Evolutionary conservation across 2,888 invertebrate genomes (phyloP).

Genomic region (Cephus nigrinus): DNA sequence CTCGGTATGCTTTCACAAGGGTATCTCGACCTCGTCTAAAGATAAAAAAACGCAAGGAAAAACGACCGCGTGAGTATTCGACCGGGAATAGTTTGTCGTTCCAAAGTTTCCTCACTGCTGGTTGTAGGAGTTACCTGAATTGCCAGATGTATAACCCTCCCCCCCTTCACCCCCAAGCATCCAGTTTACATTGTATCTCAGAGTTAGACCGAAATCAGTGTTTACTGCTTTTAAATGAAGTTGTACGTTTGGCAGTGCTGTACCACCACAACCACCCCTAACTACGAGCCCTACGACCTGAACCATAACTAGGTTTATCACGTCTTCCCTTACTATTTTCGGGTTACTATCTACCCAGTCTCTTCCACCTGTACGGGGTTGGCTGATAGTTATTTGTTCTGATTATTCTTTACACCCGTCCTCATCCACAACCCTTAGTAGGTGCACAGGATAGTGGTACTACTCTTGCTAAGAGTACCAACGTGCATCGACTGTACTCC

Average conservation of each 20-base stretch:
- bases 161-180: slow-evolving; percentile 5
- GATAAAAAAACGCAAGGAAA: slow-evolving; percentile 1
- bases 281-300: neutral
- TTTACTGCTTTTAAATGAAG: slow-evolving; percentile 58
- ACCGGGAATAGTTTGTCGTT: neutral
- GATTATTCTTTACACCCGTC: neutral
- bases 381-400: neutral
- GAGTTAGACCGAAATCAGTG: slow-evolving; percentile 56
- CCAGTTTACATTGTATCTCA: slow-evolving; percentile 46
- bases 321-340: neutral
- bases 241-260: neutral
- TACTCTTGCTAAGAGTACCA: neutral
- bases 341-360: neutral
- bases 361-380: neutral
- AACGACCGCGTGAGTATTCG: neutral
- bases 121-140: slow-evolving; percentile 10
- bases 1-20: neutral
- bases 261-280: neutral
- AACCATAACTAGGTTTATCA: neutral
- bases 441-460: neutral
- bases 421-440: neutral
- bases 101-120: slow-evolving; percentile 12
- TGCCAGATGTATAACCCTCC: slow-evolving; percentile 17
- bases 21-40: neutral
- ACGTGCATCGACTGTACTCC: neutral